A percentile compares a stretch with the other conserved stretches of the same genome.
phyloP scores from a whole-genome alignment of 2,113 vertebrate species.

The Cyprinus carpio region DNA sequence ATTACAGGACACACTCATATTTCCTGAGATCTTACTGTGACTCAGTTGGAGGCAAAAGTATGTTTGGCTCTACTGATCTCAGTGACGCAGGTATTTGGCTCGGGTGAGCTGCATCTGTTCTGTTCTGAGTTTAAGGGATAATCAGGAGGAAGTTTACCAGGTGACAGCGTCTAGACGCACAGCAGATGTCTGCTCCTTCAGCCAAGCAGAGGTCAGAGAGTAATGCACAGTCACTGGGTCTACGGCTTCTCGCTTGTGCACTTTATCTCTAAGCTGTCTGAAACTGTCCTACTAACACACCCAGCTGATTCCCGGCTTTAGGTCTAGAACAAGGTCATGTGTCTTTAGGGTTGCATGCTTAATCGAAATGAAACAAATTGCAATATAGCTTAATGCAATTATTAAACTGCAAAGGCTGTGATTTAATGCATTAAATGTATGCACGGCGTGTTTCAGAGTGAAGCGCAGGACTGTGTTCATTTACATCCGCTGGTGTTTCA shows the following conservation, averaged over 20 bases:
- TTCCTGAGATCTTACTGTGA: too few species aligned
- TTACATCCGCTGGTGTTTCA: too few species aligned
- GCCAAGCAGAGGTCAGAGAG: neutral
- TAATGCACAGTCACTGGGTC: neutral
- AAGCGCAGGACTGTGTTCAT: too few species aligned
- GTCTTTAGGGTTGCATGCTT: neutral
- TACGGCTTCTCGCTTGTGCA: neutral
- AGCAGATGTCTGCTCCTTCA: conserved; percentile 32
- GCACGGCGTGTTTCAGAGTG: too few species aligned
- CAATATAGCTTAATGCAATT: neutral
- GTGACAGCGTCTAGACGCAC: conserved; percentile 9
- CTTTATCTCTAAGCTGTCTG: neutral
- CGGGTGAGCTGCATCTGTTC: neutral
- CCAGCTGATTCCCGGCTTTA: neutral
- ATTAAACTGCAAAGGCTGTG: neutral
- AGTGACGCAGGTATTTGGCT: neutral
- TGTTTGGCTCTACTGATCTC: neutral
- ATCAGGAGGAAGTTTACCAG: neutral
- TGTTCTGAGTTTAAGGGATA: conserved; percentile 41
- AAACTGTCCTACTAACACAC: neutral
- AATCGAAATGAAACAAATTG: neutral
- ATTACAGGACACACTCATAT: too few species aligned
- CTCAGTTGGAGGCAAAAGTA: too few species aligned
- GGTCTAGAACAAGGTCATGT: neutral
- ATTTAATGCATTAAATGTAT: too few species aligned